Conservation (phyloP, 2,888 invertebrate genomes). For the Dysmachus trigonus region DNA sequence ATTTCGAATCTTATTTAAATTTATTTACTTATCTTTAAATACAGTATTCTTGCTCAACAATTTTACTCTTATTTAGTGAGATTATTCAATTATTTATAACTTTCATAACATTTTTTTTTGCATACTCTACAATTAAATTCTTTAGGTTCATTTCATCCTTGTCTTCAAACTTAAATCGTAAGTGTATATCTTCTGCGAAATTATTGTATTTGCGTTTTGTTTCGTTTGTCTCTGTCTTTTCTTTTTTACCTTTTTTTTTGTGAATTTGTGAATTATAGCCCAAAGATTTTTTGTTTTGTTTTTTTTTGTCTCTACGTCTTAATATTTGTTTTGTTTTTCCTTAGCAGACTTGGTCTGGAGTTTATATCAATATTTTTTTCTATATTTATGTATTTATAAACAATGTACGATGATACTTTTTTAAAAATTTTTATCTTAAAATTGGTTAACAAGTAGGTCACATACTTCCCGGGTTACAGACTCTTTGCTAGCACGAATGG, state of each 20-base stretch:
- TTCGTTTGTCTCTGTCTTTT: slow-evolving; percentile 19
- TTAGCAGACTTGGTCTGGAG: slow-evolving; percentile 34
- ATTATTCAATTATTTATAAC: slow-evolving; percentile 24
- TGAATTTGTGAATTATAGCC: not conserved
- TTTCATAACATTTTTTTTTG: slow-evolving; percentile 24
- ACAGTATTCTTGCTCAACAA: slow-evolving; percentile 36
- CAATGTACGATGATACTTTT: slow-evolving; percentile 29
- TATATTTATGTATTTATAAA: slow-evolving; percentile 37
- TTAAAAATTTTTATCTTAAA: slow-evolving; percentile 71
- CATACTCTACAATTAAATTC: slow-evolving; percentile 36
- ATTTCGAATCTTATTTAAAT: slow-evolving; percentile 8
- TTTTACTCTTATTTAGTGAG: slow-evolving; percentile 39
- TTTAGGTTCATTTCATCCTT: not conserved
- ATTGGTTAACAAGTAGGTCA: slow-evolving; percentile 93
- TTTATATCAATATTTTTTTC: slow-evolving; percentile 5
- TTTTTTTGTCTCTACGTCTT: not conserved
- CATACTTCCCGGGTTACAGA: slow-evolving; percentile 92
- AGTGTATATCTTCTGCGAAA: not conserved
- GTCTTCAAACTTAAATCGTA: not conserved
- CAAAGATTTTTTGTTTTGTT: too few species aligned
- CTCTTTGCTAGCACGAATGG: slow-evolving; percentile 97
- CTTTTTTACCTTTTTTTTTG: not conserved
- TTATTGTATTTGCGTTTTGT: slow-evolving; percentile 5
- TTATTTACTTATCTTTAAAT: slow-evolving; percentile 33
- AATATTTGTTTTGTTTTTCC: not conserved